Base-by-base conservation (phyloP, 2,797 vertebrate species). In the Geotrypetes seraphini region DNA sequence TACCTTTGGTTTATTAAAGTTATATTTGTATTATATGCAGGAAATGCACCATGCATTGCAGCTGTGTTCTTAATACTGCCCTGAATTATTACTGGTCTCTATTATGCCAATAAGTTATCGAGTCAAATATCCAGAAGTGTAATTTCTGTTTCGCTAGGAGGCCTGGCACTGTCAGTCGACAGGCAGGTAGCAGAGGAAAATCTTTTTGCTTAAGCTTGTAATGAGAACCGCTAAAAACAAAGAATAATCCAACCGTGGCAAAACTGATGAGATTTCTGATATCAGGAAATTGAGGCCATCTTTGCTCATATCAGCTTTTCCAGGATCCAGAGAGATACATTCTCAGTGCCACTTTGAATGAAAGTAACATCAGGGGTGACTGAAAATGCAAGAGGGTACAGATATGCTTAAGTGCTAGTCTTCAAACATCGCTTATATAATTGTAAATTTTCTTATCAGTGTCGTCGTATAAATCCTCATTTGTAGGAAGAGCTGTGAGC, bases 1-100 rank as follows among this genome's bases (percentile, higher is more conserved):
- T 78, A 80, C 81, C 81, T 80, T 89, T 84, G 61, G 68, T 81
- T 79, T 71, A 60, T 71, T 67, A 63, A 71, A 60, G 57, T 78
- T 76, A 58, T 62, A 71, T 67, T 71, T 78, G 71, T 83, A 78
- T 76, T 80, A 72, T 70, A 78, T 73, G 60, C 76, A 54, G 72
- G 65, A 81, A 77, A 79, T 73, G 76, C 71, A 79, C 75, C 80
- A 78, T 79, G 61, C 76, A 66, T 73, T 62, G 64, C 33, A 63
- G 49, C 57, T 66, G 67, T 71, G 66, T 17, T 75, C 75, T 73
- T 75, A 72, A 73, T 65, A 72, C 71, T 79, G 71, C 70, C 69
- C n/a, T n/a, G n/a, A 78, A 57, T 54, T 70, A 61, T 51, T 66
- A 52, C 47, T 64, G 20, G 69, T 73, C 64, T 74, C 57, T 65